Percentiles rank a stretch among this genome's conserved stretches.
Conservation (phyloP, 1,140 invertebrate genomes). For the Sarcophaga bullata region DNA sequence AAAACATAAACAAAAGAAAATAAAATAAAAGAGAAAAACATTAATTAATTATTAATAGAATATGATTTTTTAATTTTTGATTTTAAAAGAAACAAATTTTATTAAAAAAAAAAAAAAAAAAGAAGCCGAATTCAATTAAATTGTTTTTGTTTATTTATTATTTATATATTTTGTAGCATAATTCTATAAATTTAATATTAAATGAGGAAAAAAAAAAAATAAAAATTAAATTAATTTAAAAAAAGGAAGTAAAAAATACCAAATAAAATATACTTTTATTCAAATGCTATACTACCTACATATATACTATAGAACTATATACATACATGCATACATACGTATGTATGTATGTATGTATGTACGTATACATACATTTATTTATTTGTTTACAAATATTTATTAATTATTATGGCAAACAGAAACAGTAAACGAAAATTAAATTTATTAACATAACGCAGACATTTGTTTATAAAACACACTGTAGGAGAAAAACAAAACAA, state of each 20-base stretch:
- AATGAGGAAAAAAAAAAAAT: not conserved
- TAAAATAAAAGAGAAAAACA: not conserved
- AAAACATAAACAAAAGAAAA: not conserved
- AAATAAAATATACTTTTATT: not conserved
- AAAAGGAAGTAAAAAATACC: not conserved
- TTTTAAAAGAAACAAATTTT: no score
- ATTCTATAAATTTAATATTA: constrained; percentile 15
- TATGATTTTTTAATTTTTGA: no score
- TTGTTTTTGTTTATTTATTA: not conserved
- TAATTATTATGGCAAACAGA: constrained; percentile 10
- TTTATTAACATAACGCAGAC: not conserved
- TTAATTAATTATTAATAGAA: constrained; percentile 8
- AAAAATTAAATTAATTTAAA: constrained; percentile 18
- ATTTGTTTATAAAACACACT: constrained; percentile 1
- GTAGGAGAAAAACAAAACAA: constrained; percentile 21
- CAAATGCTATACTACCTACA: no score
- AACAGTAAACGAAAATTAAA: not conserved
- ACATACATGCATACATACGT: not conserved
- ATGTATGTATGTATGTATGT: constrained; percentile 5
- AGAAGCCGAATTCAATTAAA: no score
- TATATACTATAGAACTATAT: not conserved
- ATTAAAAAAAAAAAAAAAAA: no score
- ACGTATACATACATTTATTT: not conserved
- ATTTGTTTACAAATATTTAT: constrained; percentile 35
- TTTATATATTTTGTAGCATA: constrained; percentile 5